phyloP scores from a whole-genome alignment of 2,113 vertebrate genomes.

The Rhagologus leucostigma region DNA sequence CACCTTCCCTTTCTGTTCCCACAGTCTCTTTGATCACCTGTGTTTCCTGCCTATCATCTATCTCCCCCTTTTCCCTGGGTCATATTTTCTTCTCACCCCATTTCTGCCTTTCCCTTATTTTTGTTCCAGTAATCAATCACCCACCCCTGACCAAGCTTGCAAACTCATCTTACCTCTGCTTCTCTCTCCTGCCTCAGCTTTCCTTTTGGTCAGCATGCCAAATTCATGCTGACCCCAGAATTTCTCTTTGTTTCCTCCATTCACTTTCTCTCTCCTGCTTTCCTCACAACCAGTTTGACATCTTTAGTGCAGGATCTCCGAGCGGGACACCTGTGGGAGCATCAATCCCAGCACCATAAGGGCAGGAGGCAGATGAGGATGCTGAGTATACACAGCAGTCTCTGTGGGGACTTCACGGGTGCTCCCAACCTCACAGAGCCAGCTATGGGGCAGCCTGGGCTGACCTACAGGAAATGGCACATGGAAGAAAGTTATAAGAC shows the following conservation, averaged over 20 bases:
- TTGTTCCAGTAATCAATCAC: not conserved
- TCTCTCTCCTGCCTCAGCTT: not conserved
- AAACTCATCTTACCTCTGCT: not conserved
- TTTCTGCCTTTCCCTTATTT: not conserved
- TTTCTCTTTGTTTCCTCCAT: not conserved
- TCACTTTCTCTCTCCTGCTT: not conserved
- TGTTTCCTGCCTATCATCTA: not conserved
- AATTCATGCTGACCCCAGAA: not conserved
- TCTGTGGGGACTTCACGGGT: not conserved
- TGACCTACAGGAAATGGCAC: not conserved
- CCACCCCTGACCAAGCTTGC: not conserved
- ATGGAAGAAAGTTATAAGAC: not conserved
- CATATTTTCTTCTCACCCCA: not conserved
- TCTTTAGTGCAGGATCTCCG: not conserved
- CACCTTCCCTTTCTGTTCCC: not conserved
- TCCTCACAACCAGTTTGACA: not conserved
- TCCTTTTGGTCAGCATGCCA: not conserved
- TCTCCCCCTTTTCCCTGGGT: not conserved
- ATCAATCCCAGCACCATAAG: not conserved
- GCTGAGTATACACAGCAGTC: not conserved
- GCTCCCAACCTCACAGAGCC: not conserved
- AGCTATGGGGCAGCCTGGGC: not conserved
- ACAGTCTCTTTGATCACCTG: not conserved
- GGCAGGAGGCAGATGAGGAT: rapidly evolving
- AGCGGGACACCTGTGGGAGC: rapidly evolving